phyloP scores from a whole-genome alignment of 2,888 invertebrate species.

The Mylabris sibirica region DNA sequence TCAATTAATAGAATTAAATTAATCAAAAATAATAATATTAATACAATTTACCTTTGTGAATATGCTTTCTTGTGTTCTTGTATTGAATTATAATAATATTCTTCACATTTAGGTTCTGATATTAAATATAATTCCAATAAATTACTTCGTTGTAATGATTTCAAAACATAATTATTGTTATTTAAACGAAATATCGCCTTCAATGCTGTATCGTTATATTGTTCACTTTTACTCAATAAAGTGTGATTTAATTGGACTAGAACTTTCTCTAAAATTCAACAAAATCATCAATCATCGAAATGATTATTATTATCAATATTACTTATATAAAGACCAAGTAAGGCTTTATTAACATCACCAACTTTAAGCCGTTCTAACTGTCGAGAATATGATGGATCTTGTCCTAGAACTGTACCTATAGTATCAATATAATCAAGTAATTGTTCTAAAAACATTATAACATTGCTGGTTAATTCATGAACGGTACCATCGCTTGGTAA shows the following conservation, averaged over 20 bases:
- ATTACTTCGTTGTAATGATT: conserved; percentile 85
- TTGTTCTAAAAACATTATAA: conserved; percentile 90
- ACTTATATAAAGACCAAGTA: conserved; percentile 86
- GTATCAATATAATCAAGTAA: conserved; percentile 80
- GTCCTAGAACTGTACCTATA: conserved; percentile 72
- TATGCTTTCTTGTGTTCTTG: conserved; percentile 82
- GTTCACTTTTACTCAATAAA: conserved; percentile 88
- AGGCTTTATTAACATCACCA: conserved; percentile 68
- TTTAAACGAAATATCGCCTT: conserved; percentile 92
- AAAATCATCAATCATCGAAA: conserved; percentile 24
- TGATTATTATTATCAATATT: conserved; percentile 30
- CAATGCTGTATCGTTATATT: conserved; percentile 85
- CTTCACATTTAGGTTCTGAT: conserved; percentile 86
- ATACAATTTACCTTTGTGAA: conserved; percentile 65
- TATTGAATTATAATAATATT: conserved; percentile 86
- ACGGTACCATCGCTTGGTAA: conserved; percentile 98
- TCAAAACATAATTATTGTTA: conserved; percentile 94
- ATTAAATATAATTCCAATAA: conserved; percentile 82
- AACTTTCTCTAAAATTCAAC: conserved; percentile 76
- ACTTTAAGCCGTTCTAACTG: conserved; percentile 63
- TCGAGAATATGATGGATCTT: conserved; percentile 67
- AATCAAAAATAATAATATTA: too few species aligned
- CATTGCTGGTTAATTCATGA: conserved; percentile 94
- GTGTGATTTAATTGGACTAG: conserved; percentile 90
- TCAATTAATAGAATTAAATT: conserved; percentile 11